phyloP scores from a whole-genome alignment of 2,888 invertebrate genomes.

The Augochlorella aurata region DNA sequence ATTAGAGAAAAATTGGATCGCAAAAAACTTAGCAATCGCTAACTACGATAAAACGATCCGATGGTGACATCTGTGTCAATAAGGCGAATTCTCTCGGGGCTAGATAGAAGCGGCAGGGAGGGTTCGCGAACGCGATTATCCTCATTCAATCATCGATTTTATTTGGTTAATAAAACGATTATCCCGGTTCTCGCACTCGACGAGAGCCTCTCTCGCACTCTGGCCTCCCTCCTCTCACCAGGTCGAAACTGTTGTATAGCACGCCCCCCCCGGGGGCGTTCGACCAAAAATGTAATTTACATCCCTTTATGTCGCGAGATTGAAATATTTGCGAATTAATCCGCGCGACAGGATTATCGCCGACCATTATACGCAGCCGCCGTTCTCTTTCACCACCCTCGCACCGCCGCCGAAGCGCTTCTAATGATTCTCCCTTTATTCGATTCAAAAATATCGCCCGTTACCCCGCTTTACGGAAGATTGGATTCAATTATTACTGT shows the following conservation, averaged over 20 bases:
- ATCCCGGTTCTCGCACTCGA: constrained; percentile 68
- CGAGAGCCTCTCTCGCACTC: constrained; percentile 56
- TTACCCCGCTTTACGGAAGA: constrained; percentile 71
- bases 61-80: constrained; percentile 81
- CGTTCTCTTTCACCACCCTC: constrained; percentile 56
- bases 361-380: constrained; percentile 72
- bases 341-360: constrained; percentile 78
- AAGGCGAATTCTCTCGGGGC: constrained; percentile 76
- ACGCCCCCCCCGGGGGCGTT: constrained; percentile 72
- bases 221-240: constrained; percentile 49
- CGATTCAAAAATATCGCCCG: constrained; percentile 72
- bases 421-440: constrained; percentile 73
- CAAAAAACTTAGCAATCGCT: constrained; percentile 65
- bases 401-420: constrained; percentile 44
- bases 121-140: constrained; percentile 74
- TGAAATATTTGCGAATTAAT: constrained; percentile 82
- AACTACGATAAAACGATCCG: constrained; percentile 74
- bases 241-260: constrained; percentile 63
- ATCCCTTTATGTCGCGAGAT: constrained; percentile 81
- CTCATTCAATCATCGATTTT: constrained; percentile 80
- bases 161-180: constrained; percentile 82
- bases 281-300: constrained; percentile 82
- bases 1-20: constrained; percentile 59
- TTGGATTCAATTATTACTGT: constrained; percentile 71
- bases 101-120: constrained; percentile 59